Evolutionary conservation across 1,140 invertebrate genomes (phyloP).

Genomic region (Bombus waltoni): DNA sequence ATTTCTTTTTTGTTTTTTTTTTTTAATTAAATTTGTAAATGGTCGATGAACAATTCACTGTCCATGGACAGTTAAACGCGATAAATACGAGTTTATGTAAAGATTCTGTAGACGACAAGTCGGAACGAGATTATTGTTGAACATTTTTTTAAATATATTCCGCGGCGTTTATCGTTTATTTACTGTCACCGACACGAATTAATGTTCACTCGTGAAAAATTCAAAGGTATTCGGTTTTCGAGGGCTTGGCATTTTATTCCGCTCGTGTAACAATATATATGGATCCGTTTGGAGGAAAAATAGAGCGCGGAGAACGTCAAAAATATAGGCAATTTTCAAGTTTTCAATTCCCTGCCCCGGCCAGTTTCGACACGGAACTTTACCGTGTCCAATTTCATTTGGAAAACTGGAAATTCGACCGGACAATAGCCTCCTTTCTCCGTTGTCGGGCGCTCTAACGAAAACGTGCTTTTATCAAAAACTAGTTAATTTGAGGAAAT

Average conservation of each 20-base stretch:
- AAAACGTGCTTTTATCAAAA: background rate
- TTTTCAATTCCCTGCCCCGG: background rate
- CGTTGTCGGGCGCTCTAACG: background rate
- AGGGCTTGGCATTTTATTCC: background rate
- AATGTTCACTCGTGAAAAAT: conserved; percentile 15
- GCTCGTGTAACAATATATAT: conserved; percentile 5
- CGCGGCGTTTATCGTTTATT: background rate
- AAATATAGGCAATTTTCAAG: conserved; percentile 26
- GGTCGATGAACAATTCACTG: background rate
- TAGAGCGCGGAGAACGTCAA: background rate
- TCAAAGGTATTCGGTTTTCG: background rate
- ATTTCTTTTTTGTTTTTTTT: background rate
- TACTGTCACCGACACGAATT: conserved; percentile 1
- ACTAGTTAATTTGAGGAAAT: background rate
- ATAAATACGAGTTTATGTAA: background rate
- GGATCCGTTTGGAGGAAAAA: background rate
- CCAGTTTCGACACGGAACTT: conserved; percentile 10
- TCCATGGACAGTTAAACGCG: background rate
- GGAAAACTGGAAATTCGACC: conserved; percentile 20
- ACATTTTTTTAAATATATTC: conserved; percentile 2
- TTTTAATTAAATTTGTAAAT: background rate
- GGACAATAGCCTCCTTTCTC: background rate
- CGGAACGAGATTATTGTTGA: background rate
- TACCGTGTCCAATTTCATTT: conserved; percentile 16
- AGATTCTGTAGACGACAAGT: too few species aligned